Evolutionary conservation across 2,888 invertebrate species (phyloP), one percentile per base, ranked within the genome.

Genomic region (Sipha maydis): DNA sequence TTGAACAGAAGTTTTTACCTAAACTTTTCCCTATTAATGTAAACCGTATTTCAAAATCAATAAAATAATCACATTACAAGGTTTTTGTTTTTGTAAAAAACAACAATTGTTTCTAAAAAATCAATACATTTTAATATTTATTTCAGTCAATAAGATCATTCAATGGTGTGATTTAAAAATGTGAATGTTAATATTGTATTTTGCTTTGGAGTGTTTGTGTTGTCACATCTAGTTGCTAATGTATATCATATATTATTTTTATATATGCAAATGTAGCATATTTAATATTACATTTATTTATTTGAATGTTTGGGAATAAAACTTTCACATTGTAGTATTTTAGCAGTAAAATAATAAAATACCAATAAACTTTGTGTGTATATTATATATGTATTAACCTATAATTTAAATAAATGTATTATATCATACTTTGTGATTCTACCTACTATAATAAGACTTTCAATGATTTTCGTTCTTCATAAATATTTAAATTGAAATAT

Each of bases 1-100:
- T 19, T 41, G 19, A 1, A 3, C 61, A 41, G 56, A 56, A 61
- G 61, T 41, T 25, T 25, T 82, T 48, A 48, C 48, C 67, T 77
- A n/a, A 78, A 78, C 85, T 48, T 11, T 85, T 85, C 77, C 77
- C 85, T 69, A 77, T 69, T n/a, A 78, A 19, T n/a, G 77, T 28
- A 84, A 84, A 76, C 41, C 19, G 21, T 77, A 67, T 85, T 78
- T 48, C 85, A 85, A 85, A 77, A 69, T 69, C 77, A 31, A 19
- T 31, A 48, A 84, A 76, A 84, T 54, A 78, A 84, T 76, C 84
- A 25, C 31, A 71, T 83, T 31, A 41, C 41, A 14, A 61, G 84
- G 11, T 14, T 41, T 84, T 83, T 73, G 54, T 48, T 41, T 84
- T 83, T 73, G 25, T 11, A 34, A 78, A 83, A 83, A 54, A 38